Base-by-base conservation (phyloP, 2,797 vertebrate genomes). In the Perdix hodgsoniae region DNA sequence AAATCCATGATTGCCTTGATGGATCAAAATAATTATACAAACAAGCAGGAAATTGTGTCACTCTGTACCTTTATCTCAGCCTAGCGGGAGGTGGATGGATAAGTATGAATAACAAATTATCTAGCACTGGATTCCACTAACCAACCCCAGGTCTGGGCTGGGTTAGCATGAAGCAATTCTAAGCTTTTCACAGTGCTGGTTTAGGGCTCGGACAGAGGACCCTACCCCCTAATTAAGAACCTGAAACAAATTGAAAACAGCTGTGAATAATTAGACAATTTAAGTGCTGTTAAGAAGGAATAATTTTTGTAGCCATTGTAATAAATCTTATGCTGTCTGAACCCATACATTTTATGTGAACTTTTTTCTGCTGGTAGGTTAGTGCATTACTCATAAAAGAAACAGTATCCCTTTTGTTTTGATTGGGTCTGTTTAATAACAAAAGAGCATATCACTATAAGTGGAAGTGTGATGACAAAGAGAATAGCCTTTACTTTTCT, bases 271-370 rank as follows among this genome's bases (percentile, higher is more conserved):
- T 99, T 99, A 99, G 98, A 99, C 98, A 99, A 98, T 99, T 99
- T 99, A 99, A 99, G 98, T 98, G 98, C 98, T 98, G 98, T 98
- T 98, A 98, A 99, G 98, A 98, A 98, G 98, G 98, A 98, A 99
- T 99, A 98, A 99, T 99, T 99, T 99, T 98, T 98, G 97, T 96
- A 98, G 98, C 98, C 98, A 98, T 99, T 93, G 98, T 98, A 98
- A 99, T 99, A 99, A 99, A 99, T 99, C 99, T 99, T 99, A 96
- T 82, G 98, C 99, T 99, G 99, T 99, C 99, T 69, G 83, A 98
- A 97, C 94, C 97, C 95, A 98, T 98, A 98, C 83, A 60, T 98
- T 98, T 98, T 98, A 98, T 80, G 90, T 98, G 98, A 98, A 98
- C 98, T 98, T 98, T 98, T 98, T 97, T 88, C 97, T 94, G 96